phyloP scores from a whole-genome alignment of 2,797 vertebrate species.

The Gobio occitaniae region DNA sequence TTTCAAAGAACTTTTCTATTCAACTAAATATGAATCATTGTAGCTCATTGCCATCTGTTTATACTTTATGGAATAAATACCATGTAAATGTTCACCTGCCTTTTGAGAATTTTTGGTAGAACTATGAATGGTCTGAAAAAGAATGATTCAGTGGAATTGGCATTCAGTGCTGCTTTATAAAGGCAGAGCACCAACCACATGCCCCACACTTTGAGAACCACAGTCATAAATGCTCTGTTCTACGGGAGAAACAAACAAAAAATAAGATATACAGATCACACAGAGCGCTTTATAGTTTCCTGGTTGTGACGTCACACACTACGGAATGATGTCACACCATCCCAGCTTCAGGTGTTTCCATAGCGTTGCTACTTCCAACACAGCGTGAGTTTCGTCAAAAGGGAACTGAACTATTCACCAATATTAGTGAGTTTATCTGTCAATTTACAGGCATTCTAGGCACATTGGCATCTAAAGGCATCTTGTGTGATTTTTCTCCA shows the following conservation, averaged over 20 bases:
- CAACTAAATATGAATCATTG: too few species aligned
- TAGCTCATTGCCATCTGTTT: too few species aligned
- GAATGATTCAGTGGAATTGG: too few species aligned
- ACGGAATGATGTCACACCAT: background rate
- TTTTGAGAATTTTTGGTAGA: too few species aligned
- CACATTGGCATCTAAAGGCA: background rate
- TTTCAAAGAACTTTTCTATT: too few species aligned
- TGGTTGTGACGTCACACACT: background rate
- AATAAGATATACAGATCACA: background rate
- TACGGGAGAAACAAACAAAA: background rate
- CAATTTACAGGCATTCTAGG: background rate
- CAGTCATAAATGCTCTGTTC: background rate
- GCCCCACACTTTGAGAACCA: too few species aligned
- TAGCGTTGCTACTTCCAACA: background rate
- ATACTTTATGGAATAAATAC: too few species aligned
- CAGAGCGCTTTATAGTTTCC: background rate
- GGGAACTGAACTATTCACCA: background rate
- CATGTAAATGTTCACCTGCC: too few species aligned
- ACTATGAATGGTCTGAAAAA: too few species aligned
- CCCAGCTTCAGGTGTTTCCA: background rate
- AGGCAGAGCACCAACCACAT: too few species aligned
- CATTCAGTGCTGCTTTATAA: too few species aligned
- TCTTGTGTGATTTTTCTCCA: conserved; percentile 10
- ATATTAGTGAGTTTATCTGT: background rate
- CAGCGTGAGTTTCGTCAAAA: background rate